Evolutionary conservation across 2,797 vertebrate genomes (phyloP).

Genomic region (Echiichthys vipera): DNA sequence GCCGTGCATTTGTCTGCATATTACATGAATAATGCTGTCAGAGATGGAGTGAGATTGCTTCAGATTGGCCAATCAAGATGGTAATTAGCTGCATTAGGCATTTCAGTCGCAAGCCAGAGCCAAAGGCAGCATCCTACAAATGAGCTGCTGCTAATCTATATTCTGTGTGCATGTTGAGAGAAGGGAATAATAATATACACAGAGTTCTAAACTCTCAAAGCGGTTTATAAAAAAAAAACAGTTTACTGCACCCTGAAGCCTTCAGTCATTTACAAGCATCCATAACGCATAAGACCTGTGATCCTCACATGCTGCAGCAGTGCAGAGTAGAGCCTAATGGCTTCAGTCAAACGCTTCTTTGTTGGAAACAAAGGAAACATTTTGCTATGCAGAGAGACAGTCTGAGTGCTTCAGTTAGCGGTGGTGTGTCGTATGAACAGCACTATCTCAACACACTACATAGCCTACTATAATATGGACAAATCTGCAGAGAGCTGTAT

Average conservation of each 20-base stretch:
- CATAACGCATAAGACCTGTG: constrained; percentile 58
- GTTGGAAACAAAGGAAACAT: constrained; percentile 63
- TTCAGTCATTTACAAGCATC: constrained; percentile 37
- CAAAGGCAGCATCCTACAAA: constrained; percentile 47
- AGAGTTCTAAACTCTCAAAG: constrained; percentile 19
- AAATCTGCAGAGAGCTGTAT: constrained; percentile 21
- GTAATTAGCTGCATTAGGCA: constrained; percentile 66
- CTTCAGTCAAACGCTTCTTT: constrained; percentile 56
- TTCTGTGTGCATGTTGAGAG: constrained; percentile 38
- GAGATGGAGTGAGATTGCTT: constrained; percentile 51
- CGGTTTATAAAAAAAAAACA: constrained; percentile 31
- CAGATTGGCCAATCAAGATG: constrained; percentile 64
- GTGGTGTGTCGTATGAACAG: constrained; percentile 1
- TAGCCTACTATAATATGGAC: background rate
- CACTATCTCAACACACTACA: background rate
- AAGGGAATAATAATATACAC: constrained; percentile 23
- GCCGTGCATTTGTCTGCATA: constrained; percentile 44
- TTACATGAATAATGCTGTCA: constrained; percentile 61
- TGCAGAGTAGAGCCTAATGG: constrained; percentile 24
- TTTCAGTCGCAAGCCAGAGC: constrained; percentile 39
- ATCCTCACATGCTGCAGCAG: constrained; percentile 67
- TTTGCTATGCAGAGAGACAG: constrained; percentile 33
- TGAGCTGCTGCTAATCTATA: constrained; percentile 54
- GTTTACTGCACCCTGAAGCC: constrained; percentile 41
- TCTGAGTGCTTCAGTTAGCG: constrained; percentile 47